Evolutionary conservation across 2,888 invertebrate genomes (phyloP).

Genomic region (Plagodis pulveraria): DNA sequence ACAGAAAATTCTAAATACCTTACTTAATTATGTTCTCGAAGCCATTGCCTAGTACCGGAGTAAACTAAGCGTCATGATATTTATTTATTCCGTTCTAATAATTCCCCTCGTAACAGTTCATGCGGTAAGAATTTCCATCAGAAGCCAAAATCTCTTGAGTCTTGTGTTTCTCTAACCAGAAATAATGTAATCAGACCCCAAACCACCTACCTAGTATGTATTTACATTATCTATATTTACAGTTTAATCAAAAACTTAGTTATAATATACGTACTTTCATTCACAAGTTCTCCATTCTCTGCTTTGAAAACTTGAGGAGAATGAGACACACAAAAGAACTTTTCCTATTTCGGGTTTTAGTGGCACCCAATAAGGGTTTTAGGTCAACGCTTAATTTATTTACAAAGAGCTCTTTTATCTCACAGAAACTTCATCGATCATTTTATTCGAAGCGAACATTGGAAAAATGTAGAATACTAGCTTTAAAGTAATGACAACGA

Average conservation of each 20-base stretch:
- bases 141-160: not conserved
- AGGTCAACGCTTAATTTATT: constrained; percentile 47
- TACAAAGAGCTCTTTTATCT: constrained; percentile 43
- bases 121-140: no score
- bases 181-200: constrained; percentile 25
- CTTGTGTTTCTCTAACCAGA: constrained; percentile 11
- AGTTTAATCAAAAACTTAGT: no score
- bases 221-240: no score
- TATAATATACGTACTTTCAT: no score
- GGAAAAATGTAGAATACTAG: not conserved
- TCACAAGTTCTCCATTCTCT: no score
- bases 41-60: not conserved
- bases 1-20: no score
- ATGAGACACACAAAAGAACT: constrained; percentile 39
- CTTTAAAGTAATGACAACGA: no score
- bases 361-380: constrained; percentile 36
- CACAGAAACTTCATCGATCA: constrained; percentile 12
- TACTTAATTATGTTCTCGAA: no score
- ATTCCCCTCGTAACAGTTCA: not conserved
- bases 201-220: constrained; percentile 5
- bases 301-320: no score
- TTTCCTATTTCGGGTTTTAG: constrained; percentile 58
- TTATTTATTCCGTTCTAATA: constrained; percentile 16
- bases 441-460: constrained; percentile 8
- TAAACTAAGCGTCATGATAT: constrained; percentile 6